Base-by-base conservation (phyloP, 2,113 vertebrate species). In the Alethe castanea region DNA sequence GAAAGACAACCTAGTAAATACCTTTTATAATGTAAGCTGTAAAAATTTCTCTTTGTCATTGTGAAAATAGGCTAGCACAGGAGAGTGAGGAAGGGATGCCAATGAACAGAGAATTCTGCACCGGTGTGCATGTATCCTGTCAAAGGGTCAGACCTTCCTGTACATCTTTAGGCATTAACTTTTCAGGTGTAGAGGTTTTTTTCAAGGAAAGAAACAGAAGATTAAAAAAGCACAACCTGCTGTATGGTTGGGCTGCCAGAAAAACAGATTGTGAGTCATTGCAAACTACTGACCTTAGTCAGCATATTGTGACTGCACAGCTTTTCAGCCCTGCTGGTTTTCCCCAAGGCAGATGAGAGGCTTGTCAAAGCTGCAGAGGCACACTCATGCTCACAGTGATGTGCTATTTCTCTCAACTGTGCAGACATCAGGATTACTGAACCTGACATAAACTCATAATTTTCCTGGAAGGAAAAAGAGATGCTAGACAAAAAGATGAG, bases 201-300 rank as follows among this genome's bases (percentile, higher is more conserved):
- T 88, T 80, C 56, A 87, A 66, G 36, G 42, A 85, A 87, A 88
- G 67, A 50, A 82, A 47, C 40, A 71, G 61, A 62, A 66, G 38
- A 50, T 57, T 0, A 66, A 87, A 93, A 87, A 87, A 79, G 40
- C 70, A 84, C 57, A 95, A 65, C 81, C 70, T 92, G 78, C 57
- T 70, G 9, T 31, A 38, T 57, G 53, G 15, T 22, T 57, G 60
- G 36, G 57, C 66, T 96, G 86, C 70, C 94, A 96, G 66, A 87
- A 92, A 69, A 91, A 7, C 70, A 94, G 91, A 69, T 42, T 89
- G 84, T 47, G 86, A 94, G 53, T 87, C 86, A 87, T 11, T 71
- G 61, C 72, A 91, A 69, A 29, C 60, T 20, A 9, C 53, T 79
- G 93, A 92, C 73, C 89, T 92, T 29, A 89, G 65, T 89, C 81